phyloP scores from a whole-genome alignment of 2,797 vertebrate genomes.

The Atherinosoma microstoma region DNA sequence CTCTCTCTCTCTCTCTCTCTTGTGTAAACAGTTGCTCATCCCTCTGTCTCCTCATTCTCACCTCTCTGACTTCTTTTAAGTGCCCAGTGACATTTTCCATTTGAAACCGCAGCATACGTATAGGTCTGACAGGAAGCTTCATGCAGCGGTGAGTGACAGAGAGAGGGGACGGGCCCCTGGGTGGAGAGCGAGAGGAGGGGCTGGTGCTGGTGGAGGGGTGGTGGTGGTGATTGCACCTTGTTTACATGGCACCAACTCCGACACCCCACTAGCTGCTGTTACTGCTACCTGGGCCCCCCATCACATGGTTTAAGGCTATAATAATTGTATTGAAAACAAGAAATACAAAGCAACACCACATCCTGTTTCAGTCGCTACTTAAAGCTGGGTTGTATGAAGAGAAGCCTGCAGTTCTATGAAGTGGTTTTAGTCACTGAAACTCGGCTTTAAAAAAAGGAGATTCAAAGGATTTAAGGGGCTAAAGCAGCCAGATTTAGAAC shows the following conservation, averaged over 20 bases:
- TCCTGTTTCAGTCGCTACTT: conserved; percentile 68
- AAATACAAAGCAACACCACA: conserved; percentile 62
- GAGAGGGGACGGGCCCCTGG: conserved; percentile 48
- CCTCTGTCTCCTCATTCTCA: conserved; percentile 29
- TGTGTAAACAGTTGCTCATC: conserved; percentile 24
- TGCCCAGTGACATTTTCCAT: conserved; percentile 75
- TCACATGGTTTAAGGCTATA: conserved; percentile 24
- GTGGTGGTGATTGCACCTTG: conserved; percentile 3
- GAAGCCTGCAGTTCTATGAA: conserved; percentile 53
- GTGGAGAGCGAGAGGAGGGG: neutral
- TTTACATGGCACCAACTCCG: conserved; percentile 13
- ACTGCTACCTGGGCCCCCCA: conserved; percentile 36
- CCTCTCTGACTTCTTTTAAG: conserved; percentile 56
- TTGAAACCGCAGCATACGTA: conserved; percentile 60
- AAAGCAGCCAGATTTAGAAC: conserved; percentile 55
- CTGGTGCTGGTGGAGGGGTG: neutral
- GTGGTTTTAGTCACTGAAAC: conserved; percentile 67
- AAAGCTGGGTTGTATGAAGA: conserved; percentile 37
- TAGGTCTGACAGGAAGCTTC: conserved; percentile 70
- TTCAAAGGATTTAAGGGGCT: conserved; percentile 41
- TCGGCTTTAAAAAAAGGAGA: conserved; percentile 30
- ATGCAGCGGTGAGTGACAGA: conserved; percentile 39
- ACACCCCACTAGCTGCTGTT: conserved; percentile 1
- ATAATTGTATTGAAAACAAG: conserved; percentile 55
- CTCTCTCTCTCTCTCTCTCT: conserved; percentile 29